Evolutionary conservation across 2,113 vertebrate genomes (phyloP).

Genomic region (Hepsetus odoe): DNA sequence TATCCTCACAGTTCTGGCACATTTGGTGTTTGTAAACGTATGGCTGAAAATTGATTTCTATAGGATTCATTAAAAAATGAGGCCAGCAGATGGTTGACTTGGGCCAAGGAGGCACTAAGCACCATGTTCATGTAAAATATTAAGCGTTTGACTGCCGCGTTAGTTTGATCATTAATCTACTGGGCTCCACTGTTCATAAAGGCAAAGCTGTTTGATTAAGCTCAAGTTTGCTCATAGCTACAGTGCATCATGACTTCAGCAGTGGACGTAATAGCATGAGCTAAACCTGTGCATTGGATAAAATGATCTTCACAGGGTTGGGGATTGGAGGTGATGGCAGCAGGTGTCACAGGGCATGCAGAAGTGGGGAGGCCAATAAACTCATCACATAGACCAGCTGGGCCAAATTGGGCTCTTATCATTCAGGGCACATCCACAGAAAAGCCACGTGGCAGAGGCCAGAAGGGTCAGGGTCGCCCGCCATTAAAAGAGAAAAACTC

Average conservation of each 20-base stretch:
- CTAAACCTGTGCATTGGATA: neutral
- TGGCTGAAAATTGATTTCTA: conserved; percentile 1
- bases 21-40: conserved; percentile 8
- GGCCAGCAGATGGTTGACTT: neutral
- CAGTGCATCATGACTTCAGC: neutral
- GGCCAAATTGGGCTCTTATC: conserved; percentile 68
- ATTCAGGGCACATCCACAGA: conserved; percentile 70
- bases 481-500: conserved; percentile 64
- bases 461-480: conserved; percentile 66
- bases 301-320: conserved; percentile 27
- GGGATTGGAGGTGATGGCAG: conserved; percentile 57
- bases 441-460: conserved; percentile 63
- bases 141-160: neutral
- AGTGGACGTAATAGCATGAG: neutral
- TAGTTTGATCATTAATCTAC: conserved; percentile 1
- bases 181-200: neutral
- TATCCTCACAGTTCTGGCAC: conserved; percentile 23
- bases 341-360: conserved; percentile 62
- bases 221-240: neutral
- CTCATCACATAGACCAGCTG: conserved; percentile 69
- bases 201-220: neutral
- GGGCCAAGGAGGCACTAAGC: neutral
- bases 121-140: neutral
- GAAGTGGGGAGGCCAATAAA: conserved; percentile 67
- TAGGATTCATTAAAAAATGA: neutral